Evolutionary conservation across 2,888 invertebrate genomes (phyloP).

Genomic region (Apamea monoglypha): DNA sequence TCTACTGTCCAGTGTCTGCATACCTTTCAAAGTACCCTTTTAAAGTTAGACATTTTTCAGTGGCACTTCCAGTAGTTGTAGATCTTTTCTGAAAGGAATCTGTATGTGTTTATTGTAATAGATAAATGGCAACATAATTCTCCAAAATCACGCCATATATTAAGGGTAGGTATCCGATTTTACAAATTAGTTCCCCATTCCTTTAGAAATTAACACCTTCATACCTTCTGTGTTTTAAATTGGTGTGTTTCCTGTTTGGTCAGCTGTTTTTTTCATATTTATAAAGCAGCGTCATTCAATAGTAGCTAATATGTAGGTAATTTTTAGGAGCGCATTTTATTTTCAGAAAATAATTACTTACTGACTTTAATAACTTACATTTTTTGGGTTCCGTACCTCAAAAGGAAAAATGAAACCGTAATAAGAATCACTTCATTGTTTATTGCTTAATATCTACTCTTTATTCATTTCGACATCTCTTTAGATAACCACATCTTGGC

Average conservation of each 20-base stretch:
- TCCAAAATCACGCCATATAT: background rate
- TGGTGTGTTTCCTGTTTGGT: background rate
- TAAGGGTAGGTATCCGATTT: too few species aligned
- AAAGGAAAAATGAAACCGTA: too few species aligned
- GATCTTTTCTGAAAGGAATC: background rate
- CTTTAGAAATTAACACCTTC: background rate
- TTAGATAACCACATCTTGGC: too few species aligned
- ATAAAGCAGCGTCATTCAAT: background rate
- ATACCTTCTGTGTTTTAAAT: background rate
- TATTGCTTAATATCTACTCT: too few species aligned
- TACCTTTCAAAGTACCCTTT: slow-evolving; percentile 36
- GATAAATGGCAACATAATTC: background rate
- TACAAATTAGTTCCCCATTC: background rate
- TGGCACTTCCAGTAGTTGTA: background rate
- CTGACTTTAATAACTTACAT: too few species aligned
- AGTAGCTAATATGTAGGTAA: too few species aligned
- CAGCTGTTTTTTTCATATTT: background rate
- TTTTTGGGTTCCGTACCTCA: too few species aligned
- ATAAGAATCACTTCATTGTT: too few species aligned
- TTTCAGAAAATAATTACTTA: too few species aligned
- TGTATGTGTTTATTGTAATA: background rate
- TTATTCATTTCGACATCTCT: background rate
- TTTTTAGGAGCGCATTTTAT: too few species aligned
- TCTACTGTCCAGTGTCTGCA: slow-evolving; percentile 37
- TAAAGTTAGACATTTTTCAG: slow-evolving; percentile 17